Conservation (phyloP, 2,888 invertebrate genomes). For the Melanophora roralis region DNA sequence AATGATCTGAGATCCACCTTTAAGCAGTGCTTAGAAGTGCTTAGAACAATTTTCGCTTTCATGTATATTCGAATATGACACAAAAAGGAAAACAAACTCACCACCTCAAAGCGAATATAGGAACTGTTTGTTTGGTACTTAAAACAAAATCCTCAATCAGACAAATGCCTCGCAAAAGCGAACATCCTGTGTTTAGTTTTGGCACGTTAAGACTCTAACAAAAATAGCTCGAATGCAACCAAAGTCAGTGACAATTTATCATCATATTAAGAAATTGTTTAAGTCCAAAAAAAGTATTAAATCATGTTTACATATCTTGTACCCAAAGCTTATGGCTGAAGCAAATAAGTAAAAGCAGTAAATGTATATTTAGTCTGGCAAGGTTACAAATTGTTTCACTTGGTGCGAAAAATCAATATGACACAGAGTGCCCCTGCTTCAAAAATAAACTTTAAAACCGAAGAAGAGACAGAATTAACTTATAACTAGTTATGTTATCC, state of each 20-base stretch:
- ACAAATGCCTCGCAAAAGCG: conserved; percentile 77
- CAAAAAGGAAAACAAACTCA: no score
- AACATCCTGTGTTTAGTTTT: conserved; percentile 74
- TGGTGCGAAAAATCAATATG: conserved; percentile 61
- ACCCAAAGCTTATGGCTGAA: conserved; percentile 38
- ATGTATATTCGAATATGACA: no score
- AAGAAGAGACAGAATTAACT: no score
- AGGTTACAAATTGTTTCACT: conserved; percentile 62
- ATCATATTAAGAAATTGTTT: conserved; percentile 65
- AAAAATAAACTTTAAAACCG: no score
- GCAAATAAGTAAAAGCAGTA: not conserved
- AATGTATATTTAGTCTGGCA: conserved; percentile 49
- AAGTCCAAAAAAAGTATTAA: not conserved
- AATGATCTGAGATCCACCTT: no score
- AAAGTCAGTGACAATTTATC: conserved; percentile 70
- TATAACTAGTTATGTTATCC: no score
- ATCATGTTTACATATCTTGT: conserved; percentile 2
- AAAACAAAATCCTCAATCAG: no score
- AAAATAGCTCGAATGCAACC: conserved; percentile 74
- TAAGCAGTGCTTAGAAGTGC: no score
- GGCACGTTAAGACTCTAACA: no score
- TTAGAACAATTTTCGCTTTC: no score
- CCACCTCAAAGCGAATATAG: no score
- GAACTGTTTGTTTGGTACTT: no score
- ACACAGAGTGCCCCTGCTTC: conserved; percentile 66